These are phyloP conservation scores for Takifugu flavidus DNA, from an alignment of 2,113 vertebrate species.

Conservation along the genomic window DNA sequence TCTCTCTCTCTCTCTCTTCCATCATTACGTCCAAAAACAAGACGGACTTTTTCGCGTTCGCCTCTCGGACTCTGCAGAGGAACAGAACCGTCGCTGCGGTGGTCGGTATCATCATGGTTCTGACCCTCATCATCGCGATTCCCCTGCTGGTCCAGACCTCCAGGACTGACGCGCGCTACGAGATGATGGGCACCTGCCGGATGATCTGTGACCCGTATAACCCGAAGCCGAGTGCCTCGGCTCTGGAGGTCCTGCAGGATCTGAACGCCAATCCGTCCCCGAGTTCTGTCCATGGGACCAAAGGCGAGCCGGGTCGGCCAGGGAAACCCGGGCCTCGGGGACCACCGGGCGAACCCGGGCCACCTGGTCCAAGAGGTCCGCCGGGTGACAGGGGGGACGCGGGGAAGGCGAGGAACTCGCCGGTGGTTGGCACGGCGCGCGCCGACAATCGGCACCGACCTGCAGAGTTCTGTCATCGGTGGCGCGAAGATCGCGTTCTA, in stretches of 20 bases:
- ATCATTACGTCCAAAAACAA: constrained; percentile 79
- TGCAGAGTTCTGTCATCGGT: neutral
- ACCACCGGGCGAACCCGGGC: constrained; percentile 82
- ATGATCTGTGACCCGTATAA: constrained; percentile 89
- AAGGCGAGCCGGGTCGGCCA: constrained; percentile 80
- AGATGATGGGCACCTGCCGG: constrained; percentile 90
- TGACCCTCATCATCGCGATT: constrained; percentile 79
- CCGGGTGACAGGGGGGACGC: constrained; percentile 78
- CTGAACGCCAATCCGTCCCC: constrained; percentile 75
- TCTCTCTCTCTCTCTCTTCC: constrained; percentile 33
- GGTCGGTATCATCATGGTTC: constrained; percentile 78
- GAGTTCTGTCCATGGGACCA: constrained; percentile 73
- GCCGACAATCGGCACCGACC: constrained; percentile 64
- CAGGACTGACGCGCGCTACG: constrained; percentile 79
- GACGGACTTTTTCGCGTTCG: constrained; percentile 73
- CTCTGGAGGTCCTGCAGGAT: constrained; percentile 83
- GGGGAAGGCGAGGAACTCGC: constrained; percentile 66
- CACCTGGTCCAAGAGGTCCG: constrained; percentile 80
- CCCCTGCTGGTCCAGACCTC: constrained; percentile 79
- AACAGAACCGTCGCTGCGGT: constrained; percentile 75
- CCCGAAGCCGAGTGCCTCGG: constrained; percentile 70
- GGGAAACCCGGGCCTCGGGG: constrained; percentile 85
- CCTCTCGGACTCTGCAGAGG: constrained; percentile 74
- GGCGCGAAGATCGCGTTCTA: constrained; percentile 84
- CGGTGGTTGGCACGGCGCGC: constrained; percentile 61